Percentiles rank a stretch among this genome's conserved stretches.
These are phyloP conservation scores for Ancistrus triradiatus DNA, from an alignment of 2,113 vertebrate genomes.

Conservation along the genomic window DNA sequence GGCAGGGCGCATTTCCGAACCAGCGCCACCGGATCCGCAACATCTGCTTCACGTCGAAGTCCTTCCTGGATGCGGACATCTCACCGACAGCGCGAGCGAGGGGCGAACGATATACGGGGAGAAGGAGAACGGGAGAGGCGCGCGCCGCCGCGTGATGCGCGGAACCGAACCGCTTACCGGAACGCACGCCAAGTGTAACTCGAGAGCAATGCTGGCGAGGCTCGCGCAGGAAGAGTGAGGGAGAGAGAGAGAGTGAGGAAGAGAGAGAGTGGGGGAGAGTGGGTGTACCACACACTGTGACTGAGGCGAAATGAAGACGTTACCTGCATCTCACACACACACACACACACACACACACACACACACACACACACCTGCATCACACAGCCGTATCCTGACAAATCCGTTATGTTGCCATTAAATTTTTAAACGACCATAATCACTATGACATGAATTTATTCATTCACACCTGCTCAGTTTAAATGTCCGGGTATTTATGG, in stretches of 20 bases:
- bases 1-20: slow-evolving; percentile 88
- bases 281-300: background rate
- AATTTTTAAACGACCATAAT: no score
- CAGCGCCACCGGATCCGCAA: slow-evolving; percentile 96
- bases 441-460: no score
- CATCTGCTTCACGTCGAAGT: slow-evolving; percentile 98
- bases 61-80: slow-evolving; percentile 97
- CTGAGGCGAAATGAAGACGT: background rate
- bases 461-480: no score
- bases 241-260: background rate
- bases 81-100: slow-evolving; percentile 58
- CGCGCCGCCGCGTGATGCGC: no score
- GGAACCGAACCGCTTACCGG: no score
- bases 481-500: no score
- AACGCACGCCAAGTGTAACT: background rate
- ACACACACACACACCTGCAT: background rate
- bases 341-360: slow-evolving; percentile 8
- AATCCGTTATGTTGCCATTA: no score
- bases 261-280: background rate
- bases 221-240: background rate
- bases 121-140: slow-evolving; percentile 30
- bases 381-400: no score
- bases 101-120: no score
- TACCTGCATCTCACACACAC: background rate
- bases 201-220: background rate